phyloP scores from a whole-genome alignment of 1,140 invertebrate genomes.

The Chionoecetes opilio region DNA sequence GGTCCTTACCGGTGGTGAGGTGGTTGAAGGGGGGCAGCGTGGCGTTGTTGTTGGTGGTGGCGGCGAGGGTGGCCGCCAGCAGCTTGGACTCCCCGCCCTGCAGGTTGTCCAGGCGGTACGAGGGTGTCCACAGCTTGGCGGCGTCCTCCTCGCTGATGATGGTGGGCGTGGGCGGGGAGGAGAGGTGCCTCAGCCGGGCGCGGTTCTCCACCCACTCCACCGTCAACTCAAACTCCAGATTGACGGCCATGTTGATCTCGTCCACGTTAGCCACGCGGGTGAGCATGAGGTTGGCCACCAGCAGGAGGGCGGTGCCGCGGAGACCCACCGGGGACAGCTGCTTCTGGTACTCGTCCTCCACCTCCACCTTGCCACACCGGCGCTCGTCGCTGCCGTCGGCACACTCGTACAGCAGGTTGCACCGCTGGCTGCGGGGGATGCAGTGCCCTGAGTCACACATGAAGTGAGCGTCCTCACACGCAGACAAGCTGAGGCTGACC shows the following conservation, averaged over 20 bases:
- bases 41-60: slow-evolving; percentile 6
- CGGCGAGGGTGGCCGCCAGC: not conserved
- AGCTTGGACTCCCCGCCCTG: slow-evolving; percentile 48
- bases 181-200: slow-evolving; percentile 59
- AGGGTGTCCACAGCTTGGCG: slow-evolving; percentile 47
- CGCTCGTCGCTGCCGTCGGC: slow-evolving; percentile 63
- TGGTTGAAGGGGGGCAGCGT: slow-evolving; percentile 62
- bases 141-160: slow-evolving; percentile 52
- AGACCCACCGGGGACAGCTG: slow-evolving; percentile 58
- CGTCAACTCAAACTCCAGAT: slow-evolving; percentile 65
- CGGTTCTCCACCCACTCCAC: slow-evolving; percentile 60
- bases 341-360: slow-evolving; percentile 57
- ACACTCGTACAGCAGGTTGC: slow-evolving; percentile 65
- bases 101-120: slow-evolving; percentile 46
- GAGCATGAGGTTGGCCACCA: slow-evolving; percentile 28
- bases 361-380: slow-evolving; percentile 21
- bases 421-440: not conserved
- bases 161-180: not conserved
- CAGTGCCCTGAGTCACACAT: slow-evolving; percentile 62
- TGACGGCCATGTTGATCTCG: slow-evolving; percentile 68
- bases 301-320: not conserved
- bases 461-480: slow-evolving; percentile 43
- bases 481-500: slow-evolving; percentile 16
- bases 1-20: slow-evolving; percentile 43
- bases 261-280: slow-evolving; percentile 68